Evolutionary conservation across 2,888 invertebrate species (phyloP), one percentile per base, ranked within the genome.

Genomic region (Diloba caeruleocephala): DNA sequence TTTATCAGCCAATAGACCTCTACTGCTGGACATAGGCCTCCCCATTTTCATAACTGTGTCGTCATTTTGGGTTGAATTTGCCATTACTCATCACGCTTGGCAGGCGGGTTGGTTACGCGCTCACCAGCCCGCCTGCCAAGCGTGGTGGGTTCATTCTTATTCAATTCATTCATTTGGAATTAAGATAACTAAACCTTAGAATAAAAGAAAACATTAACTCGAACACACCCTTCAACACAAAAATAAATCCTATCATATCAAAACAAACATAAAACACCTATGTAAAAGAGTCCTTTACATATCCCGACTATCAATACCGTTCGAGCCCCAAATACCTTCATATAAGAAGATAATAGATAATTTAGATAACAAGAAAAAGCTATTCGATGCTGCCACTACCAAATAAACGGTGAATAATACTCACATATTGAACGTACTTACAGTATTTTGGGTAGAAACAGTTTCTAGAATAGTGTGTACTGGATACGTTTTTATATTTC

Each of bases 291-390:
- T 66, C 58, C 56, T 71, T 63, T 71, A 65, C 72, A 71, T 75
- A 78, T 77, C 69, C 70, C 68, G 38, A 65, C 75, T 74, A 81
- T 79, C 78, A 75, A 79, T 77, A 79, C 55, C 60, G 54, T 78
- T 78, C 67, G 65, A 73, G 70, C 61, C 58, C 64, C 74, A 53
- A 73, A 74, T 72, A 72, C 71, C 72, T 78, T 66, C 45, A 62
- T 72, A 76, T 73, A 71, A 74, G 71, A 67, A 75, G 78, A 85
- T 84, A 84, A 85, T 76, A 82, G 86, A 88, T 85, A 89, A 85
- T 89, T 89, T 85, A 88, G 87, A 89, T 88, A 89, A 88, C 81
- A 84, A 82, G 85, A 81, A 84, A 86, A 83, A 82, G 78, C 77
- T 74, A 87, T 86, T 84, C 69, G 46, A 65, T 58, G 67, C 51